Evolutionary conservation across 1,140 invertebrate species (phyloP).

Genomic region (Listronotus oregonensis): DNA sequence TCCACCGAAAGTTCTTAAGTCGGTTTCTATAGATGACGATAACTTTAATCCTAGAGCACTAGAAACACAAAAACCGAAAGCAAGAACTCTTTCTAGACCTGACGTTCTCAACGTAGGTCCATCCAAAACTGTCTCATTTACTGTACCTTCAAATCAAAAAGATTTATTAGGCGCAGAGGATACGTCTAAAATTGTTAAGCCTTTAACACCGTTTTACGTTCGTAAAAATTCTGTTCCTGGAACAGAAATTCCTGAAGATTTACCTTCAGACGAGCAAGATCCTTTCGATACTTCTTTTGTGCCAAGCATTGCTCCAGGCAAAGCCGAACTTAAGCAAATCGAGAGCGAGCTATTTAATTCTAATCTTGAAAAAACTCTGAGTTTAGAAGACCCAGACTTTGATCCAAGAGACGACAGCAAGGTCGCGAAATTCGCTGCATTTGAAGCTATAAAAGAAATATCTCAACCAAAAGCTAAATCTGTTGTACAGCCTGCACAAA

Average conservation of each 20-base stretch:
- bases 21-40: conserved; percentile 59
- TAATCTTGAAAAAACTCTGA: conserved; percentile 59
- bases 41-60: conserved; percentile 78
- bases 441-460: conserved; percentile 46
- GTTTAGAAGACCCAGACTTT: conserved; percentile 66
- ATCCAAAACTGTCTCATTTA: conserved; percentile 73
- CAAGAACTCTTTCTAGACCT: conserved; percentile 62
- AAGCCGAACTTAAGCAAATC: conserved; percentile 65
- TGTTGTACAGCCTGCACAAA: conserved; percentile 30
- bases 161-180: conserved; percentile 57
- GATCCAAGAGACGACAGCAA: conserved; percentile 57
- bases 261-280: conserved; percentile 59
- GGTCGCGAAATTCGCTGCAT: conserved; percentile 52
- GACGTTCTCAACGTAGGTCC: conserved; percentile 60
- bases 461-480: conserved; percentile 43
- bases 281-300: conserved; percentile 72
- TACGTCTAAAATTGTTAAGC: conserved; percentile 64
- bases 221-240: conserved; percentile 63
- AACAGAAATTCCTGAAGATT: conserved; percentile 51
- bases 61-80: conserved; percentile 49
- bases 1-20: background rate
- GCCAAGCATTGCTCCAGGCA: conserved; percentile 61
- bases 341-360: conserved; percentile 68
- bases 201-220: conserved; percentile 79
- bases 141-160: conserved; percentile 61